Evolutionary conservation across 2,797 vertebrate genomes (phyloP).

Genomic region (Fistularia commersonii): DNA sequence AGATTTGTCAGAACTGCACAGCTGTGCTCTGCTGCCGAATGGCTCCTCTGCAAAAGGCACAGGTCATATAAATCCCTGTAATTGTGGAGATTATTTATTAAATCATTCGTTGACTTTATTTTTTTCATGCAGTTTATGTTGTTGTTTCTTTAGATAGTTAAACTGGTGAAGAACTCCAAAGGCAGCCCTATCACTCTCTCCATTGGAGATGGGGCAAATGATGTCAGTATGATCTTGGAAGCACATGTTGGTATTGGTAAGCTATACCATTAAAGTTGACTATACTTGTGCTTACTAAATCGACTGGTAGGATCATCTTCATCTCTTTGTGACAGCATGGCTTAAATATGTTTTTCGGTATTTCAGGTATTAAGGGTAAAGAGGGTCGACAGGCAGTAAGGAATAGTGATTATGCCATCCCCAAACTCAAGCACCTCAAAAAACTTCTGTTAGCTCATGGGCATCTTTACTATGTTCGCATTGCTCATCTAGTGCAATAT

Average conservation of each 20-base stretch:
- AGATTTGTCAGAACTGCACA: constrained; percentile 93
- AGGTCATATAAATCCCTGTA: constrained; percentile 69
- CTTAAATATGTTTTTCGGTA: no score
- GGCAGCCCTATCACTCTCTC: constrained; percentile 92
- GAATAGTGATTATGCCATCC: constrained; percentile 97
- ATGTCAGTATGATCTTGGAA: constrained; percentile 99
- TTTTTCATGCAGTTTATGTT: not conserved
- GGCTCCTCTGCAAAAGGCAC: constrained; percentile 96
- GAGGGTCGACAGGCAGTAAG: constrained; percentile 95
- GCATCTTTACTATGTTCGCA: constrained; percentile 97
- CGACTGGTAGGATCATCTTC: not conserved
- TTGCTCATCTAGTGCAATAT: constrained; percentile 97
- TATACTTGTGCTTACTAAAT: not conserved
- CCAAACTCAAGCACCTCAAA: constrained; percentile 95
- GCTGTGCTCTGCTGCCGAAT: constrained; percentile 95
- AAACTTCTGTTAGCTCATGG: constrained; percentile 92
- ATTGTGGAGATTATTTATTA: not conserved
- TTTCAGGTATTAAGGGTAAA: constrained; percentile 93
- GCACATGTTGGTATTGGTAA: constrained; percentile 98
- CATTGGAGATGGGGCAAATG: constrained; percentile 94
- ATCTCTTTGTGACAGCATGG: not conserved
- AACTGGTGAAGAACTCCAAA: constrained; percentile 96
- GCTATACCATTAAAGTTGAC: constrained; percentile 21
- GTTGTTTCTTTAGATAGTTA: constrained; percentile 83
- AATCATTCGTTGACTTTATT: not conserved